Evolutionary conservation across 2,113 vertebrate species (phyloP).

Genomic region (Ramphastos sulfuratus): DNA sequence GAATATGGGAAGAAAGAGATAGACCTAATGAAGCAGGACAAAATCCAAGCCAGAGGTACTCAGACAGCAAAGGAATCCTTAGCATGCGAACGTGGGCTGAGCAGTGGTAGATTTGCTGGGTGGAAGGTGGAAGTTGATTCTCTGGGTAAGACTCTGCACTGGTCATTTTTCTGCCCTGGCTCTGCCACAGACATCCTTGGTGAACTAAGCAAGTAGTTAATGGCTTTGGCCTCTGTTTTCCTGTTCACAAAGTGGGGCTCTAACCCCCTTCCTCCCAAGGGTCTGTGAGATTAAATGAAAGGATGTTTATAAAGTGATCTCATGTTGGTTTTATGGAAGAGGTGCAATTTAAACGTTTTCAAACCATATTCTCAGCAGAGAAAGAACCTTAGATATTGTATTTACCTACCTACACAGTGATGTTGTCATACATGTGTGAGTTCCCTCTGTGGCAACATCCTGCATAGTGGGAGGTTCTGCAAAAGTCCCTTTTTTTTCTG

Average conservation of each 20-base stretch:
- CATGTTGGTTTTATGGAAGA: neutral
- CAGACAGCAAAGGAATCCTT: neutral
- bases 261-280: neutral
- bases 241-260: neutral
- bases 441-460: neutral
- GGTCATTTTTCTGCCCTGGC: neutral
- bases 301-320: conserved; percentile 32
- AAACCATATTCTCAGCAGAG: neutral
- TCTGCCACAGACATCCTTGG: neutral
- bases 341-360: neutral
- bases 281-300: conserved; percentile 37
- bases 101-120: neutral
- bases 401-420: neutral
- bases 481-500: neutral
- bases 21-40: neutral
- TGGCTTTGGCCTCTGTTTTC: neutral
- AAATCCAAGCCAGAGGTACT: neutral
- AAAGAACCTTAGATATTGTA: neutral
- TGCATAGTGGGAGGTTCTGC: neutral
- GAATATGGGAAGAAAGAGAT: neutral
- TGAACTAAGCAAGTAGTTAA: conserved; percentile 2
- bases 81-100: neutral
- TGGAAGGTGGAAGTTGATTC: neutral
- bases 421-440: neutral
- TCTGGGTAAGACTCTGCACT: neutral